Evolutionary conservation across 2,888 invertebrate species (phyloP), one percentile per base, ranked within the genome.

Genomic region (Coelinius sp.): DNA sequence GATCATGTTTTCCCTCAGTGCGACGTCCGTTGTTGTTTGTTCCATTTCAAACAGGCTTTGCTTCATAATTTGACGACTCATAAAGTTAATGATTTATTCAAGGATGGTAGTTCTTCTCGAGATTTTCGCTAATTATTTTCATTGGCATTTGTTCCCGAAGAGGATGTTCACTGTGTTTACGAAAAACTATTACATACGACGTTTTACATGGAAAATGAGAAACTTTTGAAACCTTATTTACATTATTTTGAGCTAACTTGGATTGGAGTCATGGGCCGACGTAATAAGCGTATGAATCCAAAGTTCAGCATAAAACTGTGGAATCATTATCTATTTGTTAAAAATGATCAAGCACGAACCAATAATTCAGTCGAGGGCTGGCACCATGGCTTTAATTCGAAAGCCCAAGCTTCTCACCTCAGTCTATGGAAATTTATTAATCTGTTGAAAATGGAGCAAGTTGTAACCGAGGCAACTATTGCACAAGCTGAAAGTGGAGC

Each of bases 361-460:
- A 63, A 63, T 35, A 63, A 63, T 22, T 17, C 38, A 10, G 63
- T 63, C 8, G 31, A 63, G 38, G 63, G 63, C 2, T 63, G 63
- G 63, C 63, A 63, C 38, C 27, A 63, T 41, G 38, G 17, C 7
- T 63, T 63, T 14, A 63, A 22, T 63, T 35, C 14, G 2, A 63
- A 63, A 27, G 38, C 63, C 1, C 63, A 63, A 12, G 38, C 31
- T 5, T 14, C 35, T 20, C 63, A 63, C n/a, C 2, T 63, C n/a
- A n/a, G 10, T 10, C 2, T 63, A 4, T 63, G 63, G 31, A 31
- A 63, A 24, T 35, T 63, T 35, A 35, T 63, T n/a, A 35, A 27
- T 20, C n/a, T 63, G 22, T 31, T 63, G 7, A 63, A 31, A 38
- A 17, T 5, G 14, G 59, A 56, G 24, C 59, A 56, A 56, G 59